Evolutionary conservation across 2,888 invertebrate genomes (phyloP).

Genomic region (Drosophila differens): DNA sequence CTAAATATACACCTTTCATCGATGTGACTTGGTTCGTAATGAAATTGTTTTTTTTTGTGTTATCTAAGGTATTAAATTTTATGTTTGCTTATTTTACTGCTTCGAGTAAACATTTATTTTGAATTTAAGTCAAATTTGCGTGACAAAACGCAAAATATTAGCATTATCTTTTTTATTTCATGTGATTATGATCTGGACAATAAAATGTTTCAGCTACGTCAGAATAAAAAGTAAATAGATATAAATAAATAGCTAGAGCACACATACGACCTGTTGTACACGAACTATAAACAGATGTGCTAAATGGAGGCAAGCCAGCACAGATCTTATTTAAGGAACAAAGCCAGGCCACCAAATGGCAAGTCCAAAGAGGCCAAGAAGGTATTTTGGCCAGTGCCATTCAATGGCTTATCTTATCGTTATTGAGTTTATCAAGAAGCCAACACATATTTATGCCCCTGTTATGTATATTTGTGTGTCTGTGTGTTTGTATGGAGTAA

Average conservation of each 20-base stretch:
- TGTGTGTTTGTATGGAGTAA: constrained; percentile 12
- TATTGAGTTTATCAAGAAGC: constrained; percentile 53
- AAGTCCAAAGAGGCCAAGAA: constrained; percentile 1
- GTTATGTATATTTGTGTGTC: constrained; percentile 17
- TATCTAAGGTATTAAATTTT: constrained; percentile 8
- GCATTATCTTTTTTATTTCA: neutral
- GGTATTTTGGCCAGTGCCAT: constrained; percentile 1
- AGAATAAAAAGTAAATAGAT: neutral
- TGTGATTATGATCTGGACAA: neutral
- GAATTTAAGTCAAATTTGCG: constrained; percentile 23
- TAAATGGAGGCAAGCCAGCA: neutral
- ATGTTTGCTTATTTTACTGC: constrained; percentile 21
- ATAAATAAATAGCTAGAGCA: constrained; percentile 1
- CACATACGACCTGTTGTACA: constrained; percentile 69
- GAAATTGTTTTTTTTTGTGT: neutral
- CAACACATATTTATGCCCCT: constrained; percentile 41
- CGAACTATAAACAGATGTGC: constrained; percentile 2
- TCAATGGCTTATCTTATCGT: constrained; percentile 67
- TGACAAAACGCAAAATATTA: constrained; percentile 1
- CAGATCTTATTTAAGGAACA: neutral
- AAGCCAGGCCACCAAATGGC: neutral
- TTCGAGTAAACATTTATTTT: constrained; percentile 9
- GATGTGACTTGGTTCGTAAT: neutral
- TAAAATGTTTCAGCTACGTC: constrained; percentile 27
- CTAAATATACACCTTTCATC: neutral